Conservation (phyloP, 2,797 vertebrate genomes). For the Cirrhinus molitorella region DNA sequence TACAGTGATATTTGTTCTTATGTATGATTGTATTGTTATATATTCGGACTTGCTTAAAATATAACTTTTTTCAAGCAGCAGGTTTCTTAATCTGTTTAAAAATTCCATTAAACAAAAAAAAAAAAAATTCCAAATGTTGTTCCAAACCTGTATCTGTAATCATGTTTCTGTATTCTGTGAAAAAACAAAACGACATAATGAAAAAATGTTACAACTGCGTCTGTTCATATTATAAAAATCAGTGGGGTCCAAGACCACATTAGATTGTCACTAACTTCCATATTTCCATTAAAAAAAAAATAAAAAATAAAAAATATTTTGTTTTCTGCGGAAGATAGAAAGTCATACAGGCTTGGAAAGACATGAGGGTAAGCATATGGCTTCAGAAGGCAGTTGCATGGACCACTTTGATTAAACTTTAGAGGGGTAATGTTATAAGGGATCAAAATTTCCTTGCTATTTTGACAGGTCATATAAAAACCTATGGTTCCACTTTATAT, state of each 20-base stretch:
- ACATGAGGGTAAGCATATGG: background rate
- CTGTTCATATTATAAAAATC: background rate
- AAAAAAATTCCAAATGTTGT: too few relatives aligned
- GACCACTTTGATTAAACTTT: background rate
- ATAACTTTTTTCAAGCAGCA: background rate
- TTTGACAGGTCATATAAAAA: too few relatives aligned
- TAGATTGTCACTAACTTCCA: too few relatives aligned
- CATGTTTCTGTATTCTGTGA: background rate
- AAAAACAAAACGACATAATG: background rate
- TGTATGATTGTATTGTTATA: slow-evolving; percentile 37
- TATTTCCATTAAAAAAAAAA: too few relatives aligned
- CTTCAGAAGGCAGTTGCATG: background rate
- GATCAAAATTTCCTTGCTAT: background rate
- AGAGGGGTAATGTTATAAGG: background rate
- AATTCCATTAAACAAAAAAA: too few relatives aligned
- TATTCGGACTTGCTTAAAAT: background rate
- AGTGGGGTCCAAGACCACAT: too few relatives aligned
- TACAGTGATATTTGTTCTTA: slow-evolving; percentile 8
- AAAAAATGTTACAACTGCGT: background rate
- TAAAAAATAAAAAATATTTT: too few relatives aligned
- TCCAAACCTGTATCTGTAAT: too few relatives aligned
- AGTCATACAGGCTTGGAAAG: background rate
- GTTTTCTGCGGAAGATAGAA: background rate
- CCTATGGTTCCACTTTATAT: too few relatives aligned
- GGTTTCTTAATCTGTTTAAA: background rate